Base-by-base conservation (phyloP, 1,140 invertebrate species). In the Leguminivora glycinivorella region DNA sequence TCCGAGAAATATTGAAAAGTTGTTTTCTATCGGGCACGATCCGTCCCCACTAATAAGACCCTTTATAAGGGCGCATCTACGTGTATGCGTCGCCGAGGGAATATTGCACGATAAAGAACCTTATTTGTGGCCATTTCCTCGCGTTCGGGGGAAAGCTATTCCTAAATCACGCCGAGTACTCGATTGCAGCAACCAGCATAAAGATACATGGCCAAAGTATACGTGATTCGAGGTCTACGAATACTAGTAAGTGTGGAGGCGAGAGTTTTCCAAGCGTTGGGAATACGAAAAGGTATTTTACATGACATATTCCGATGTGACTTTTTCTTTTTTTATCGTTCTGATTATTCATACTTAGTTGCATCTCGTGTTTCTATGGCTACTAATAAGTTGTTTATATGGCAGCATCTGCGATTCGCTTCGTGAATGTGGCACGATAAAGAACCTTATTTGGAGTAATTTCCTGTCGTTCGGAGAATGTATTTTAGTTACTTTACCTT, bases 41-140 rank as follows among this genome's bases (percentile, higher is more conserved):
- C 34, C 40, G 40, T 43, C n/a, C 26, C 26, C 25, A 17, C 58
- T 31, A 63, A 63, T 63, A 63, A 31, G 58, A 29, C 31, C 31
- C 25, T 63, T 34, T 63, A 63, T 34, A 31, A 22, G 29, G 58
- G 7, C 25, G 14, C n/a, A 26, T 52, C 7, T 24, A 24, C 24
- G 14, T 26, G 22, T 25, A 25, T 24, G 22, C 19, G 22, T 60
- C 56, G 4, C 56, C 22, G 22, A 19, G 56, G 40, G 40, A 63
- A 63, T 63, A 25, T 63, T 26, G 6, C 10, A 17, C 58, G 58
- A 63, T 63, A 63, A 63, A 63, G 26, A 63, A 63, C 58, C 58
- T 63, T 29, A 63, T 34, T 63, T 31, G 26, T 63, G 58, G 56
- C 56, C 25, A 17, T 43, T 43, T 43, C 40, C 40, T 17, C 40